These are phyloP conservation scores for Mechanitis messenoides DNA, from an alignment of 2,888 invertebrate species.

Conservation along the genomic window DNA sequence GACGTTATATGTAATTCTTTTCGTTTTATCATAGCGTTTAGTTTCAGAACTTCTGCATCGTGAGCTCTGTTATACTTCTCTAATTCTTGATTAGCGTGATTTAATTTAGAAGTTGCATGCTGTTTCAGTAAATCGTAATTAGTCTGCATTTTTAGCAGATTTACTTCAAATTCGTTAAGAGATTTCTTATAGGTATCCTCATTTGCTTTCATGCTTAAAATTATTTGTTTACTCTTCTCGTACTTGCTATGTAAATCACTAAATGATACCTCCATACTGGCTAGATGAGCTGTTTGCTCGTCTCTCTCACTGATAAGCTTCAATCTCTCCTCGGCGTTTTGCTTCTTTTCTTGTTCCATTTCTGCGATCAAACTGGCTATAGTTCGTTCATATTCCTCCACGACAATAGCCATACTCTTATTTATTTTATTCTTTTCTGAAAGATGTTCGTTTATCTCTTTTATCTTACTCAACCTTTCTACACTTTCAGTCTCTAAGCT, in stretches of 20 bases:
- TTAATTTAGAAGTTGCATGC: conserved; percentile 92
- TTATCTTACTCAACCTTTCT: conserved; percentile 55
- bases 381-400: conserved; percentile 87
- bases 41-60: conserved; percentile 87
- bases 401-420: conserved; percentile 79
- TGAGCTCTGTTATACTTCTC: conserved; percentile 83
- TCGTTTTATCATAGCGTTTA: conserved; percentile 90
- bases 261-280: conserved; percentile 79
- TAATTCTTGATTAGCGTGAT: conserved; percentile 84
- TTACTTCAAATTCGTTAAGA: conserved; percentile 81
- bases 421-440: conserved; percentile 65
- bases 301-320: conserved; percentile 77
- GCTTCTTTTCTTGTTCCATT: conserved; percentile 81
- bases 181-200: conserved; percentile 83
- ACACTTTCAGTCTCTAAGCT: conserved; percentile 53
- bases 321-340: conserved; percentile 70
- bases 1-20: conserved; percentile 90
- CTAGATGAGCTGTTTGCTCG: conserved; percentile 77
- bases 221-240: conserved; percentile 80
- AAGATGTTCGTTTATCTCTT: conserved; percentile 56
- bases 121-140: conserved; percentile 91
- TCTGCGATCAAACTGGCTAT: conserved; percentile 84
- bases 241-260: conserved; percentile 79
- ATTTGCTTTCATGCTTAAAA: conserved; percentile 72
- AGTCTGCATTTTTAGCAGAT: conserved; percentile 84